These are phyloP conservation scores for Sipha flava DNA, from an alignment of 1,140 invertebrate species.

Conservation along the genomic window DNA sequence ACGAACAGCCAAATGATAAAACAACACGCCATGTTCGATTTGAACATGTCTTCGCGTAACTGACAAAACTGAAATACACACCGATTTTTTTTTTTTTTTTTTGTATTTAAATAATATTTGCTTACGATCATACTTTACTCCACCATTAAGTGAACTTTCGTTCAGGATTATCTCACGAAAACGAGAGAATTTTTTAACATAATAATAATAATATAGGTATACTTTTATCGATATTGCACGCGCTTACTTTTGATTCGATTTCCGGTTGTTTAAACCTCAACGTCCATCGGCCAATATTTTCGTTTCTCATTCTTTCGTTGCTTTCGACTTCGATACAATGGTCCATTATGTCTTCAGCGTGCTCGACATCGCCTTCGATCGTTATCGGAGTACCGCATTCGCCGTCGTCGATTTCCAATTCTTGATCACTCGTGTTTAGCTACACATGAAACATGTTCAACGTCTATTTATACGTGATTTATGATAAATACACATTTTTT, in stretches of 20 bases:
- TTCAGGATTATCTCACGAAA: too few species aligned
- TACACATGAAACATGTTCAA: conserved; percentile 38
- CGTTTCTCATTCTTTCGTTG: conserved; percentile 79
- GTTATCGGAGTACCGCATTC: conserved; percentile 34
- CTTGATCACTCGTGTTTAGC: conserved; percentile 48
- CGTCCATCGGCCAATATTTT: conserved; percentile 78
- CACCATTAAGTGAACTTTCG: too few species aligned
- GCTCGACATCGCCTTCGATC: conserved; percentile 46
- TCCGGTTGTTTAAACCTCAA: conserved; percentile 70
- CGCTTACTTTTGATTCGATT: conserved; percentile 57
- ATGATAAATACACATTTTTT: too few species aligned
- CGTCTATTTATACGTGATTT: too few species aligned
- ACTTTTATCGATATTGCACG: not conserved
- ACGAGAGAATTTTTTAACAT: too few species aligned
- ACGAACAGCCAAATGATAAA: conserved; percentile 85
- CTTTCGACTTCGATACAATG: conserved; percentile 85
- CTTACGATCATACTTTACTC: too few species aligned
- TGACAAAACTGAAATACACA: conserved; percentile 60
- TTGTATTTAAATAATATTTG: too few species aligned
- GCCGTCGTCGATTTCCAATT: conserved; percentile 39
- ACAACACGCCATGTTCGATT: conserved; percentile 87
- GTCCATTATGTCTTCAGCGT: conserved; percentile 80
- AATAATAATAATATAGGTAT: too few species aligned
- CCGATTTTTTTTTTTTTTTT: not conserved
- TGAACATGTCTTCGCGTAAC: conserved; percentile 87